Conservation (phyloP, 1,140 invertebrate species). For the Asbolus verrucosus region DNA sequence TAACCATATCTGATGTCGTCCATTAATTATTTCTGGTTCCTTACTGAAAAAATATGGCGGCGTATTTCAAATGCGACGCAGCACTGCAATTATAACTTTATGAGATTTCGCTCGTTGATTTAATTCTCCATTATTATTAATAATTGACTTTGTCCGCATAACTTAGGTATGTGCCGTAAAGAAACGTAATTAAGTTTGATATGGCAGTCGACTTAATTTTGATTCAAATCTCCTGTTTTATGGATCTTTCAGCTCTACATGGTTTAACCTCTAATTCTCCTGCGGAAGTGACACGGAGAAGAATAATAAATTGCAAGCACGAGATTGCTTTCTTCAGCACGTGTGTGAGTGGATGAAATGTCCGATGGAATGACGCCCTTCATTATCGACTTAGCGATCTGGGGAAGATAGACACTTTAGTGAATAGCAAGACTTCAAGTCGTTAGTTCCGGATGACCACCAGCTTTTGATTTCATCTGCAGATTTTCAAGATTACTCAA, state of each 20-base stretch:
- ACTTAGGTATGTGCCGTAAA: too few relatives aligned
- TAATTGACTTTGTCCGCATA: slow-evolving; percentile 37
- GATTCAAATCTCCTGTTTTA: too few relatives aligned
- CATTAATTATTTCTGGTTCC: slow-evolving; percentile 35
- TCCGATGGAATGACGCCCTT: slow-evolving; percentile 27
- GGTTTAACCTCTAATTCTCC: too few relatives aligned
- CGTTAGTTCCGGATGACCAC: slow-evolving; percentile 42
- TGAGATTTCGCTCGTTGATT: slow-evolving; percentile 19
- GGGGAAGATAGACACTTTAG: slow-evolving; percentile 33
- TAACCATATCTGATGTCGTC: slow-evolving; percentile 43
- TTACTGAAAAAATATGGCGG: slow-evolving; percentile 33
- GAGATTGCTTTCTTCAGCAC: slow-evolving; percentile 39
- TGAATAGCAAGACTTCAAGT: slow-evolving; percentile 9
- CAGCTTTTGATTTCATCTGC: slow-evolving; percentile 20
- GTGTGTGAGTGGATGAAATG: slow-evolving; percentile 18
- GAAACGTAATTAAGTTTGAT: slow-evolving; percentile 3
- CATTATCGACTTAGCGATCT: slow-evolving; percentile 34
- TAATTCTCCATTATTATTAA: slow-evolving; percentile 25
- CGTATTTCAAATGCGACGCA: slow-evolving; percentile 18
- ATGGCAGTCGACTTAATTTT: too few relatives aligned
- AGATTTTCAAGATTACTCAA: slow-evolving; percentile 14
- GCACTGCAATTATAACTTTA: slow-evolving; percentile 12
- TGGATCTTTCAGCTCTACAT: too few relatives aligned
- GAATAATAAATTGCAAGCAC: slow-evolving; percentile 35
- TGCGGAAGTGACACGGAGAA: background rate